A percentile compares a stretch with the other conserved stretches of the same genome.
Conservation (phyloP, 2,113 vertebrate species). For the Tupaia tana region DNA sequence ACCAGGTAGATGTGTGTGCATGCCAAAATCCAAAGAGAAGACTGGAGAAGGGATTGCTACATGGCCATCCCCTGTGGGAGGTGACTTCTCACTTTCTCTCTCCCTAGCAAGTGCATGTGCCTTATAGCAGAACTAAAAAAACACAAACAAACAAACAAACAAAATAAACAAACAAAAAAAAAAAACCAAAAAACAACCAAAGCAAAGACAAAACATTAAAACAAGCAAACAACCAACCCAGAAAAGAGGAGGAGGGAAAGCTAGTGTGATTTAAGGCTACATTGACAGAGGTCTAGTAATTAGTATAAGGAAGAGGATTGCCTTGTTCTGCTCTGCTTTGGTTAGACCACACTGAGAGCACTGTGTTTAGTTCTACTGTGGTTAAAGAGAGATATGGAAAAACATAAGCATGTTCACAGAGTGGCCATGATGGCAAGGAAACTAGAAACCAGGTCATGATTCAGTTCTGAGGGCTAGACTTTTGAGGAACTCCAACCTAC, state of each 20-base stretch:
- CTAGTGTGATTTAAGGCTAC: not conserved
- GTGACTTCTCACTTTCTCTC: too few species aligned
- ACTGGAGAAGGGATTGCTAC: too few species aligned
- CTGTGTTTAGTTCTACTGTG: not conserved
- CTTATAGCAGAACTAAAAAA: too few species aligned
- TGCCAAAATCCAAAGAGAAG: too few species aligned
- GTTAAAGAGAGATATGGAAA: constrained; percentile 10
- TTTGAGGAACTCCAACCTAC: not conserved
- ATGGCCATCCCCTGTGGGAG: too few species aligned
- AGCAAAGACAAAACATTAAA: too few species aligned
- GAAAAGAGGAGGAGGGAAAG: not conserved
- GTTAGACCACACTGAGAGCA: not conserved
- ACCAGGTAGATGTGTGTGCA: too few species aligned
- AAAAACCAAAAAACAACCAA: too few species aligned
- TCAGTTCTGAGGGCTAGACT: constrained; percentile 51
- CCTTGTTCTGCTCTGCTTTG: not conserved
- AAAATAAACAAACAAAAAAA: too few species aligned
- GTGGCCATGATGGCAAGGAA: constrained; percentile 13
- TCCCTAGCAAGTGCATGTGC: too few species aligned
- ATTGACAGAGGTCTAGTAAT: not conserved
- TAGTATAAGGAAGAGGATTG: not conserved
- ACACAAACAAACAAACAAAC: too few species aligned
- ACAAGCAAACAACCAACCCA: too few species aligned
- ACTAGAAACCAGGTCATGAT: constrained; percentile 21
- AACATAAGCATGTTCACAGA: constrained; percentile 35